Conservation (phyloP, 2,888 invertebrate genomes). For the Cyclophora albipunctata region DNA sequence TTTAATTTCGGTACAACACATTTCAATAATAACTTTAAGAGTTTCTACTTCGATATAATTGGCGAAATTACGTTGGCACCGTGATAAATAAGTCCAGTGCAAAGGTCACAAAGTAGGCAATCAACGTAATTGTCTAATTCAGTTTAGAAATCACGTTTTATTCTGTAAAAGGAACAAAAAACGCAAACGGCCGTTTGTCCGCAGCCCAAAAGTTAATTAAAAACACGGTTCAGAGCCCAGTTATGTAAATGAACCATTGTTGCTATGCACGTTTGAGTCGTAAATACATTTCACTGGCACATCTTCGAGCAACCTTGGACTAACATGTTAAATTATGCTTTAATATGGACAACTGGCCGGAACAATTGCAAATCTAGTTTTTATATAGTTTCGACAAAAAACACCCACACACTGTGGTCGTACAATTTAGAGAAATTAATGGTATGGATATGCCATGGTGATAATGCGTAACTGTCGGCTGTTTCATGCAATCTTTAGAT, state of each 20-base stretch:
- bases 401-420: too few relatives aligned
- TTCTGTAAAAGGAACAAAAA: slow-evolving; percentile 19
- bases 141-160: slow-evolving; percentile 23
- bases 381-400: not conserved
- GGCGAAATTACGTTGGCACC: slow-evolving; percentile 1
- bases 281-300: slow-evolving; percentile 37
- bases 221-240: slow-evolving; percentile 37
- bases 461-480: too few relatives aligned
- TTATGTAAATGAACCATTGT: slow-evolving; percentile 58
- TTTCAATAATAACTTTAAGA: slow-evolving; percentile 1
- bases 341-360: slow-evolving; percentile 21
- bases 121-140: slow-evolving; percentile 18
- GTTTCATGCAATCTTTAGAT: too few relatives aligned
- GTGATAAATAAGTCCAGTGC: slow-evolving; percentile 10
- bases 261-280: slow-evolving; percentile 45
- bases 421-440: too few relatives aligned
- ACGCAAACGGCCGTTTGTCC: slow-evolving; percentile 22
- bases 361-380: slow-evolving; percentile 20
- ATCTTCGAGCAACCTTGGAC: slow-evolving; percentile 34
- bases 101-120: slow-evolving; percentile 14
- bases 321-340: slow-evolving; percentile 23
- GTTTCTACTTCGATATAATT: not conserved
- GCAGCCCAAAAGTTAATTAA: slow-evolving; percentile 50
- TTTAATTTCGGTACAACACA: slow-evolving; percentile 1
- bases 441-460: too few relatives aligned